These are phyloP conservation scores for Archilochus colubris DNA, from an alignment of 2,113 vertebrate species.

Conservation along the genomic window DNA sequence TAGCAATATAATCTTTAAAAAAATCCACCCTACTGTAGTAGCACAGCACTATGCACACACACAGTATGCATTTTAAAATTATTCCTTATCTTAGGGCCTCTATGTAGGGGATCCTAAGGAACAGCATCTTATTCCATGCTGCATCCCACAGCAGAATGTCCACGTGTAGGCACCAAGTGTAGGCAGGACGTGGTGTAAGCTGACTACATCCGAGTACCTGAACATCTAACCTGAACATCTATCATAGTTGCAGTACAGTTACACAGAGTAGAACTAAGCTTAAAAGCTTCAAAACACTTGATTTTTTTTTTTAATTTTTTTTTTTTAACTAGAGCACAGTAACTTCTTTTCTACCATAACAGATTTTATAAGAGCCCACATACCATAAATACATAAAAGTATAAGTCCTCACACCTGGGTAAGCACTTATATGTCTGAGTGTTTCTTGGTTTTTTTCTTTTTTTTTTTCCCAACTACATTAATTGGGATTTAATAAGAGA, in stretches of 20 bases:
- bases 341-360: background rate
- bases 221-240: too few relatives aligned
- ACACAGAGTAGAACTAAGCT: background rate
- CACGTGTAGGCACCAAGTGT: too few relatives aligned
- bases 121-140: background rate
- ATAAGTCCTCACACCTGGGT: background rate
- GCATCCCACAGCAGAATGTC: accelerated
- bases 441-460: too few relatives aligned
- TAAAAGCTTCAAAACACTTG: background rate
- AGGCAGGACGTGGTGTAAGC: background rate
- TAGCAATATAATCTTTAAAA: background rate
- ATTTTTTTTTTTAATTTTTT: background rate
- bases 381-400: too few relatives aligned
- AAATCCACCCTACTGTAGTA: background rate
- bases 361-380: background rate
- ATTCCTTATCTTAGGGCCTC: background rate
- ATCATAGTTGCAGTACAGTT: background rate
- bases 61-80: background rate
- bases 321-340: background rate
- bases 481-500: background rate
- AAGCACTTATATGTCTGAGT: background rate
- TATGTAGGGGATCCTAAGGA: background rate
- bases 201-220: background rate
- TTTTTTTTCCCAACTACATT: background rate
- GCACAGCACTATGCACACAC: too few relatives aligned